Percentiles rank a stretch among this genome's conserved stretches.
Evolutionary conservation across 1,140 invertebrate genomes (phyloP).

Genomic region (Tetragnatha versicolor): DNA sequence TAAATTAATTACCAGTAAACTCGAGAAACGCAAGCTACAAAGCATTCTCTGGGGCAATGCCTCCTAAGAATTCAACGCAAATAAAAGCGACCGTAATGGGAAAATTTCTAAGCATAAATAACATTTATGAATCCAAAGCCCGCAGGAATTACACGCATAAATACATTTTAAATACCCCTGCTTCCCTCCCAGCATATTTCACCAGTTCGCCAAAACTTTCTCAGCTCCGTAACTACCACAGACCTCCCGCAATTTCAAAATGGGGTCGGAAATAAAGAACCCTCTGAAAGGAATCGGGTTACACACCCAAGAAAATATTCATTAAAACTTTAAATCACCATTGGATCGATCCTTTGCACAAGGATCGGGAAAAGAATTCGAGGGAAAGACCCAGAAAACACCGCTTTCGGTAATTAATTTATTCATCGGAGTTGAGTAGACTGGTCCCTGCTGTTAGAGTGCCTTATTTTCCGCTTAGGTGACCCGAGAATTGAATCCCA

Average conservation of each 20-base stretch:
- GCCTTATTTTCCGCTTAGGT: slow-evolving; percentile 21
- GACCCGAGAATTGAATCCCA: slow-evolving; percentile 25
- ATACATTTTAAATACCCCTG: slow-evolving; percentile 11
- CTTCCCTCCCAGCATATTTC: background rate
- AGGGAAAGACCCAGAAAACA: slow-evolving; percentile 20
- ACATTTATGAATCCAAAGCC: background rate
- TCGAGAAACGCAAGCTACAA: too few species aligned
- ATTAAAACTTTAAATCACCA: slow-evolving; percentile 43
- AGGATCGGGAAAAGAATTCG: background rate
- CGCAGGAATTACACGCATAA: slow-evolving; percentile 24
- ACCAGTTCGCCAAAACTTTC: background rate
- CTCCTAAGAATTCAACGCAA: too few species aligned
- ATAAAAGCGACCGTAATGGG: background rate
- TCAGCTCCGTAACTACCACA: background rate
- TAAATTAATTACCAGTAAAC: too few species aligned
- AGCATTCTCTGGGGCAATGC: too few species aligned
- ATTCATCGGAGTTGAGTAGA: slow-evolving; percentile 30
- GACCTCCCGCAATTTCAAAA: background rate
- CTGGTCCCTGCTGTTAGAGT: background rate
- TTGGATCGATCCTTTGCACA: too few species aligned
- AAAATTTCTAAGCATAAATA: slow-evolving; percentile 9
- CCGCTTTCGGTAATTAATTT: slow-evolving; percentile 40
- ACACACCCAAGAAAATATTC: slow-evolving; percentile 13
- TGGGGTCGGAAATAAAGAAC: background rate
- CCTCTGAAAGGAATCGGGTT: slow-evolving; percentile 8